Evolutionary conservation across 2,797 vertebrate genomes (phyloP).

Genomic region (Botia almorhae): DNA sequence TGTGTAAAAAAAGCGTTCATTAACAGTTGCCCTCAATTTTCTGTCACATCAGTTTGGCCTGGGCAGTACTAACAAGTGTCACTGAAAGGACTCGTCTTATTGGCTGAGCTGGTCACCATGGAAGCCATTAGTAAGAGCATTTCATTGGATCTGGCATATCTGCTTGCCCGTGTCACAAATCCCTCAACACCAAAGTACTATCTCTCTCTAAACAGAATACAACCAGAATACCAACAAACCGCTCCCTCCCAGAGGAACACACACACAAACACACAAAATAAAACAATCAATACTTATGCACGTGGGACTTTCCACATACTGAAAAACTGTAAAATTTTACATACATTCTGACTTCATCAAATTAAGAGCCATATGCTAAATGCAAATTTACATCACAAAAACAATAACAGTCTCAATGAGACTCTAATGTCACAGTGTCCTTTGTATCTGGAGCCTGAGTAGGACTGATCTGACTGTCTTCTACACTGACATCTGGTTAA

Average conservation of each 20-base stretch:
- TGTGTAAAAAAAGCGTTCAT: conserved; percentile 49
- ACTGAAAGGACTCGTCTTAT: conserved; percentile 32
- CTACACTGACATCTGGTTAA: background rate
- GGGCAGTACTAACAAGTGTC: conserved; percentile 39
- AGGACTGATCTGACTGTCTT: conserved; percentile 4
- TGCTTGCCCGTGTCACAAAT: conserved; percentile 56
- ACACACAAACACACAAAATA: conserved; percentile 2
- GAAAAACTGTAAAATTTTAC: conserved; percentile 5
- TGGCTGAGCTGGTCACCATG: conserved; percentile 57
- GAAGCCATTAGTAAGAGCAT: conserved; percentile 60
- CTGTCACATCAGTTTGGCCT: conserved; percentile 31
- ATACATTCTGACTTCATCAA: background rate
- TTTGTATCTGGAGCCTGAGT: conserved; percentile 40
- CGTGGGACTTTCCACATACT: conserved; percentile 1
- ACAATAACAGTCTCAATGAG: conserved; percentile 16
- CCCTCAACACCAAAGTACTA: conserved; percentile 46
- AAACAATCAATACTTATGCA: conserved; percentile 11
- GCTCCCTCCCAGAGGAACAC: conserved; percentile 36
- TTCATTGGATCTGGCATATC: conserved; percentile 61
- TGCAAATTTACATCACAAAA: conserved; percentile 2
- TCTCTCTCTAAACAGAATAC: conserved; percentile 50
- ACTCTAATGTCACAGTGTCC: conserved; percentile 42
- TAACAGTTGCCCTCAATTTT: conserved; percentile 43
- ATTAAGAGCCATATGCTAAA: conserved; percentile 13
- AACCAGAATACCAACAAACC: conserved; percentile 34